phyloP scores from a whole-genome alignment of 2,797 vertebrate species.

The Pelodytes ibericus region DNA sequence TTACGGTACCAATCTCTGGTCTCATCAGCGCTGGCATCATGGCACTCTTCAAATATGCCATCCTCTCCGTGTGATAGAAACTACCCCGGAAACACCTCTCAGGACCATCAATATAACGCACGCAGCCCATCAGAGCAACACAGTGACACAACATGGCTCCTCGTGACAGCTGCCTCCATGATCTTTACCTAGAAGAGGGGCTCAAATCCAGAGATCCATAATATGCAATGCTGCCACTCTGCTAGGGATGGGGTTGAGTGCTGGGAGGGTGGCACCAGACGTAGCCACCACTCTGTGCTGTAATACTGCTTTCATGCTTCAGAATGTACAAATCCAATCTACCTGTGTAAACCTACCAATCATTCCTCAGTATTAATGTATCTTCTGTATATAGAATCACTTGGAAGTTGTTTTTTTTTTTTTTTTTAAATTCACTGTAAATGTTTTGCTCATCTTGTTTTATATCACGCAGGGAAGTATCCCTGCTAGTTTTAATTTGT shows the following conservation, averaged over 20 bases:
- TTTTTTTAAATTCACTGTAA: constrained; percentile 56
- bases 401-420: constrained; percentile 6
- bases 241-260: not conserved
- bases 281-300: constrained; percentile 42
- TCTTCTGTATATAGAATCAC: constrained; percentile 35
- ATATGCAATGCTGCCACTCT: constrained; percentile 30
- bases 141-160: constrained; percentile 49
- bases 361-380: constrained; percentile 53
- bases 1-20: constrained; percentile 92
- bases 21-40: constrained; percentile 93
- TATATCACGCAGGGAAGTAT: constrained; percentile 31
- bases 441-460: constrained; percentile 59
- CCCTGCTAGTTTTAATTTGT: not conserved
- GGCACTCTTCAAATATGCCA: constrained; percentile 81
- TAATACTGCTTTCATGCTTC: constrained; percentile 66
- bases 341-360: constrained; percentile 32
- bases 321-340: constrained; percentile 38
- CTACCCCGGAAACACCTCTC: constrained; percentile 36
- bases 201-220: not conserved
- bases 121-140: constrained; percentile 52
- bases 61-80: constrained; percentile 63
- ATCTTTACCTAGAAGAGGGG: constrained; percentile 12
- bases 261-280: constrained; percentile 4
- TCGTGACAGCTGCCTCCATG: not conserved
- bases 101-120: constrained; percentile 53